These are phyloP conservation scores for Eptesicus fuscus DNA, from an alignment of 2,113 vertebrate species.

Conservation along the genomic window DNA sequence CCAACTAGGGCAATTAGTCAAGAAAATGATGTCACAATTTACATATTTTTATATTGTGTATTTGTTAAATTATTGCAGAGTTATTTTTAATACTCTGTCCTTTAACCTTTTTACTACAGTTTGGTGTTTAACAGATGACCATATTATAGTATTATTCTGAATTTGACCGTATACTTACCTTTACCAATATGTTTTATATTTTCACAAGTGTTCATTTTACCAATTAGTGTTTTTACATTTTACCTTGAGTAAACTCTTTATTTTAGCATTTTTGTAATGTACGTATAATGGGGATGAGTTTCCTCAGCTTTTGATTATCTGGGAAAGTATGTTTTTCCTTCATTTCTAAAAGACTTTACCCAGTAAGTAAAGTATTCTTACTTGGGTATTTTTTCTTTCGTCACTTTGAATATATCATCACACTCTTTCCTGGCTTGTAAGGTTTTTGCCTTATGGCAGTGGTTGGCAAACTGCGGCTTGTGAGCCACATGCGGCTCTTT, in stretches of 20 bases:
- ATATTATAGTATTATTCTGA: not conserved
- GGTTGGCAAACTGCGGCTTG: too few species aligned
- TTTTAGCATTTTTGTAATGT: not conserved
- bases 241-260: not conserved
- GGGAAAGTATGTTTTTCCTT: not conserved
- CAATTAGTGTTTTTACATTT: not conserved
- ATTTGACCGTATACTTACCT: not conserved
- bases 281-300: not conserved
- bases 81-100: not conserved
- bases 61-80: not conserved
- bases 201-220: not conserved
- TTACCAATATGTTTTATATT: not conserved
- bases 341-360: not conserved
- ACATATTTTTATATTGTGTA: not conserved
- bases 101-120: not conserved
- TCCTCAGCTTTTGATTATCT: not conserved
- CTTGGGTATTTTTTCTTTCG: not conserved
- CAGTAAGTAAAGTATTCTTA: not conserved
- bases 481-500: too few species aligned
- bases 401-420: not conserved
- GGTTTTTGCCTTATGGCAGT: not conserved
- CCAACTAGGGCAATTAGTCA: not conserved
- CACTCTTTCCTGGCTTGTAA: not conserved
- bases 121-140: not conserved
- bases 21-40: not conserved